Evolutionary conservation across 2,113 vertebrate species (phyloP), one percentile per base, ranked within the genome.

Genomic region (Amphilophus citrinellus): DNA sequence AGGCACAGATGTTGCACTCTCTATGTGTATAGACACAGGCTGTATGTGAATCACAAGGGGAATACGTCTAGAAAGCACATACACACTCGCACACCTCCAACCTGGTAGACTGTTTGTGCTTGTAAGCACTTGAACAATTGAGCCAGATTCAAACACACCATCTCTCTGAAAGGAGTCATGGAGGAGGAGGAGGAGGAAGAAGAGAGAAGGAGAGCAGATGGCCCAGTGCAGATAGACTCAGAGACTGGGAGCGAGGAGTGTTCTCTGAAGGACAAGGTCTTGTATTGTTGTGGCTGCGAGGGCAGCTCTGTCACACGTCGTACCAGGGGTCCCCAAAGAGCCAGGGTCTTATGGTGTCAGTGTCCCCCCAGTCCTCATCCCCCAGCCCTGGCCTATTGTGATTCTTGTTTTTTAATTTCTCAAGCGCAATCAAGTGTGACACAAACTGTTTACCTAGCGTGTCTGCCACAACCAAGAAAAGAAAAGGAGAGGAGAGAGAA

Each of bases 141-240:
- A 96, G 96, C 96, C 96, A 97, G 96, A 95, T 95, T 97, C 95
- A 94, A 93, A 96, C 97, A 95, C 95, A 95, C 93, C 92, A 39
- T 95, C 95, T 95, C 95, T 95, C 95, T 88, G 95, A 96, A 87
- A 95, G 95, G 96, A 93, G 87, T 79, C 80, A 61, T 80, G 62
- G 59, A 83, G 62, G 85, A 82, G 95, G 95, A 95, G 96, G 87
- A 96, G 95, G 65, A 77, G 95, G 96, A 96, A 6, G 96, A 73
- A 96, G 97, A 93, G 95, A 93, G 96, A 75, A 95, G 95, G 94
- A 95, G 96, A 97, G 89, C 98, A 99, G 98, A 98, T 99, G 98
- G 98, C 97, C 96, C 96, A 94, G 97, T 95, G 97, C 97, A 97
- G 98, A 98, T 98, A 98, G 96, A 96, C 96, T 95, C 95, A 95